Evolutionary conservation across 2,113 vertebrate genomes (phyloP).

Genomic region (Indicator indicator): DNA sequence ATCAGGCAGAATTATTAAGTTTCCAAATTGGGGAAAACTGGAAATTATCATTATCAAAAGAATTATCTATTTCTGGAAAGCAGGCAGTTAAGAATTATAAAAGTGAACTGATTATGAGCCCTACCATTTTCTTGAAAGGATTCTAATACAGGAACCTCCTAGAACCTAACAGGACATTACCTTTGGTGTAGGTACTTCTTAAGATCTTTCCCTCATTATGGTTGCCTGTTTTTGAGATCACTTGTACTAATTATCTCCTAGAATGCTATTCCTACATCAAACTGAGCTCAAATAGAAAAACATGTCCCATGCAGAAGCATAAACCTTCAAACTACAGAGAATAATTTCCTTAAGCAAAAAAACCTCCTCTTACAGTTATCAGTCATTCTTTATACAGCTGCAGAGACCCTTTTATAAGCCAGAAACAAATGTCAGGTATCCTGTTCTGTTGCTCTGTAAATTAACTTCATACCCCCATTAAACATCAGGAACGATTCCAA

Average conservation of each 20-base stretch:
- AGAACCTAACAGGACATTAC: neutral
- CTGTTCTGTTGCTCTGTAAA: neutral
- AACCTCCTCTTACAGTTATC: neutral
- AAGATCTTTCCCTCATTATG: neutral
- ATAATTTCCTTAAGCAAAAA: neutral
- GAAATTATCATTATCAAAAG: neutral
- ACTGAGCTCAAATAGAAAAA: neutral
- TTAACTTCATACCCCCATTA: neutral
- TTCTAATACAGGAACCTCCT: neutral
- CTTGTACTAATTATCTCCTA: neutral
- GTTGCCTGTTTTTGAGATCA: neutral
- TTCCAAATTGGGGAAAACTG: neutral
- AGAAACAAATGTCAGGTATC: neutral
- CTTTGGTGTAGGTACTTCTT: neutral
- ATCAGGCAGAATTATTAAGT: neutral
- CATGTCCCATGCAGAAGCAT: neutral
- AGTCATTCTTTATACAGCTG: neutral
- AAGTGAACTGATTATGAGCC: neutral
- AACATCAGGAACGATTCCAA: neutral
- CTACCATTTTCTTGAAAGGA: neutral
- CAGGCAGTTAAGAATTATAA: neutral
- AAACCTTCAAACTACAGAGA: neutral
- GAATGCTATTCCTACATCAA: neutral
- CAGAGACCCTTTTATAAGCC: neutral
- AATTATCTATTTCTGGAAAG: neutral